Evolutionary conservation across 2,797 vertebrate genomes (phyloP).

Genomic region (Sphaeramia orbicularis): DNA sequence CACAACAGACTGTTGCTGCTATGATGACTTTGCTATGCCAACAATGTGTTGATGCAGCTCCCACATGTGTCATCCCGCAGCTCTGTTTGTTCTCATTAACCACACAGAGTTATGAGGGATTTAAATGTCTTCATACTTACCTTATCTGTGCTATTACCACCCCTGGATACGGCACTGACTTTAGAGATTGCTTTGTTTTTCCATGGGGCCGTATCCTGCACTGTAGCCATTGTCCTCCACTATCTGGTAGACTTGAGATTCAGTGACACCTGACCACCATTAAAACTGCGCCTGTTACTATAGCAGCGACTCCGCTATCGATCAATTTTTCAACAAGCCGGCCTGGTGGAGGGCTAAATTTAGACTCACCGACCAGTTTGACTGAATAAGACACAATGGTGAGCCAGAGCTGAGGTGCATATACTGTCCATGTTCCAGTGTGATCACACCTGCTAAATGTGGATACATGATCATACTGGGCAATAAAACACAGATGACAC

Average conservation of each 20-base stretch:
- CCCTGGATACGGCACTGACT: constrained; percentile 57
- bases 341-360: constrained; percentile 61
- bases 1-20: constrained; percentile 17
- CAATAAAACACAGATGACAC: too few relatives aligned
- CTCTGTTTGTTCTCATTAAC: constrained; percentile 26
- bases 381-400: constrained; percentile 43
- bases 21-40: constrained; percentile 40
- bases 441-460: constrained; percentile 19
- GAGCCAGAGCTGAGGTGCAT: background rate
- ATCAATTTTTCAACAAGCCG: constrained; percentile 80
- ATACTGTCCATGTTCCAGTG: background rate
- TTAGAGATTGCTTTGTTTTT: constrained; percentile 54
- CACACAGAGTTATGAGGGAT: constrained; percentile 19
- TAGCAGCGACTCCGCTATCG: constrained; percentile 73
- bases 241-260: constrained; percentile 49
- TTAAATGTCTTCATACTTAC: constrained; percentile 59
- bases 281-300: constrained; percentile 73
- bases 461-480: background rate
- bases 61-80: constrained; percentile 22
- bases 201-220: constrained; percentile 37
- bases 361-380: constrained; percentile 60
- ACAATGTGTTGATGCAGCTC: constrained; percentile 41
- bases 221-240: constrained; percentile 24
- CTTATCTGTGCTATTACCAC: constrained; percentile 56
- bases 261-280: constrained; percentile 74